phyloP scores from a whole-genome alignment of 2,113 vertebrate species.

The Sakesphorus luctuosus region DNA sequence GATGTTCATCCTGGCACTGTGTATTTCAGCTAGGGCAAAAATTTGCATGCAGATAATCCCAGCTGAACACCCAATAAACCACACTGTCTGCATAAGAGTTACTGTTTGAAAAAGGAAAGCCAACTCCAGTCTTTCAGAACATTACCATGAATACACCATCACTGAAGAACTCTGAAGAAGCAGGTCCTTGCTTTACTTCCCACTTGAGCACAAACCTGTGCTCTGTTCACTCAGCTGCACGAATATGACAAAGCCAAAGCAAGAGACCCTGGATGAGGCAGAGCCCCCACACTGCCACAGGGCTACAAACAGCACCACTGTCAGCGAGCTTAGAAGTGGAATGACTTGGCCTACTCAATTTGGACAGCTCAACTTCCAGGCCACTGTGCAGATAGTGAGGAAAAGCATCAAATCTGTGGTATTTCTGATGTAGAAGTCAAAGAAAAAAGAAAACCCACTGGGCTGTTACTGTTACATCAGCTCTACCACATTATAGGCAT shows the following conservation, averaged over 20 bases:
- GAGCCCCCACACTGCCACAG: neutral
- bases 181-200: neutral
- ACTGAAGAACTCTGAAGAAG: neutral
- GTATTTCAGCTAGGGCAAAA: neutral
- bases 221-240: neutral
- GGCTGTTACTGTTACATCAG: neutral
- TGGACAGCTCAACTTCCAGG: neutral
- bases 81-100: neutral
- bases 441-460: neutral
- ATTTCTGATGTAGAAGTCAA: neutral
- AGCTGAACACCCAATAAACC: neutral
- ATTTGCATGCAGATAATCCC: neutral
- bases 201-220: neutral
- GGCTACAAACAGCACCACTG: neutral
- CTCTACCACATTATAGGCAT: neutral
- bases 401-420: neutral
- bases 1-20: neutral
- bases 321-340: neutral
- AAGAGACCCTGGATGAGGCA: neutral
- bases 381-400: neutral
- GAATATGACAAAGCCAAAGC: neutral
- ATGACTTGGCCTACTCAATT: neutral
- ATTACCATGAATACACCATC: neutral
- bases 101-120: neutral
- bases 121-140: neutral